Evolutionary conservation across 2,888 invertebrate species (phyloP), one percentile per base, ranked within the genome.

Genomic region (Dinocampus coccinellae): DNA sequence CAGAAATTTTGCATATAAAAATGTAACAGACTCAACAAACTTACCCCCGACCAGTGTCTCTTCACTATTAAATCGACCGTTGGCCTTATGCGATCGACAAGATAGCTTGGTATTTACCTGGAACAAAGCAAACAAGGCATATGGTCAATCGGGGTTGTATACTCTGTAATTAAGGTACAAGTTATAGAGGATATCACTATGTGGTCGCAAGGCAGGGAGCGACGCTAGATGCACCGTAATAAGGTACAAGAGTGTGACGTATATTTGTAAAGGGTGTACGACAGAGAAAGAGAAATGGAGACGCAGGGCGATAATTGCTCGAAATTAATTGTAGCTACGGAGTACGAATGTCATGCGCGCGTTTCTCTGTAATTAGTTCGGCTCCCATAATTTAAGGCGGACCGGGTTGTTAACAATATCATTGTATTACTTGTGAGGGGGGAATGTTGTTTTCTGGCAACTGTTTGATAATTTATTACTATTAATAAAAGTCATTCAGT

Each of bases 311-410:
- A 79, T 83, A 84, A 85, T 85, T 83, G 83, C 78, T 83, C 6
- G 82, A 83, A 85, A 87, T 86, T 84, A 87, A 87, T 87, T 85
- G 85, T 85, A 82, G 80, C 81, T 84, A 78, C 80, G 13, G 53
- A 33, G 82, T 84, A 84, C 84, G 83, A 84, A 84, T 83, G 83
- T 84, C 84, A 84, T 82, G 81, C 52, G 53, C 53, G 64, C 80
- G 82, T 82, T 83, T 82, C 78, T 79, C 81, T 78, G 82, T 86
- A 84, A 87, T 86, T 86, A 85, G 80, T 81, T 80, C 75, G 75
- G 75, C 80, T 79, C 81, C 82, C 82, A 84, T 84, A 85, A 86
- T 84, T 85, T 82, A 83, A 81, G 83, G 81, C 82, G 79, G 78
- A 78, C 78, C 78, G 80, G 83, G 82, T 84, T 82, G 82, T 85